Percentiles rank a stretch among this genome's conserved stretches.
Evolutionary conservation across 1,140 invertebrate species (phyloP).

Genomic region (Drosophila orosa): DNA sequence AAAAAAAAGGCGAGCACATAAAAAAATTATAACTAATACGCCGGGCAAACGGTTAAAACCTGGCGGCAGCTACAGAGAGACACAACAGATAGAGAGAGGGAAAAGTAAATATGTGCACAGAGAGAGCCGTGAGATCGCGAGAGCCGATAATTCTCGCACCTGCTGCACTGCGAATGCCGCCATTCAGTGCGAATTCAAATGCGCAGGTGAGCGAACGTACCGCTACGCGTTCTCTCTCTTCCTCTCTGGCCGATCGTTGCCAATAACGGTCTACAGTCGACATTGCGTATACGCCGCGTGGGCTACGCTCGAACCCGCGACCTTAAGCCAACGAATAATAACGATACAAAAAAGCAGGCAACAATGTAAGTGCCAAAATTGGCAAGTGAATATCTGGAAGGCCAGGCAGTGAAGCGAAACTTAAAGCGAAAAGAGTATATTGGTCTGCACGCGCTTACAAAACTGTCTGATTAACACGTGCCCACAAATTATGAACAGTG

Average conservation of each 20-base stretch:
- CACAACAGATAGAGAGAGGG: background rate
- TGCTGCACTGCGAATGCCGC: slow-evolving; percentile 62
- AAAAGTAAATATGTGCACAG: slow-evolving; percentile 9
- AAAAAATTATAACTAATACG: slow-evolving; percentile 65
- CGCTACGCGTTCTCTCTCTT: slow-evolving; percentile 6
- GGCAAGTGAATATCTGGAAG: slow-evolving; percentile 38
- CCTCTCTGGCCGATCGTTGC: slow-evolving; percentile 17
- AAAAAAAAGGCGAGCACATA: slow-evolving; percentile 48
- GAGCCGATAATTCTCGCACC: slow-evolving; percentile 44
- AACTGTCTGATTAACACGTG: slow-evolving; percentile 74
- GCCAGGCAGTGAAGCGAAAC: slow-evolving; percentile 38
- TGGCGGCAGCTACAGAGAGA: slow-evolving; percentile 27
- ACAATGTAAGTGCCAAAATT: slow-evolving; percentile 54
- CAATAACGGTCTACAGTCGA: slow-evolving; percentile 22
- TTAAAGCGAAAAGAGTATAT: slow-evolving; percentile 10
- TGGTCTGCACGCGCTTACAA: slow-evolving; percentile 55
- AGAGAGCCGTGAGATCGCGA: slow-evolving; percentile 38
- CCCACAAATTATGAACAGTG: slow-evolving; percentile 56
- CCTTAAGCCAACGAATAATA: slow-evolving; percentile 23
- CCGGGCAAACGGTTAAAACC: slow-evolving; percentile 61
- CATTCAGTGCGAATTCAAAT: slow-evolving; percentile 74
- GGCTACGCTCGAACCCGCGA: slow-evolving; percentile 13
- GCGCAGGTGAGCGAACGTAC: slow-evolving; percentile 75
- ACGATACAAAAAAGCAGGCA: slow-evolving; percentile 10
- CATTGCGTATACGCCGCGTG: slow-evolving; percentile 56